Evolutionary conservation across 2,797 vertebrate species (phyloP).

Genomic region (Manis crassicaudata): DNA sequence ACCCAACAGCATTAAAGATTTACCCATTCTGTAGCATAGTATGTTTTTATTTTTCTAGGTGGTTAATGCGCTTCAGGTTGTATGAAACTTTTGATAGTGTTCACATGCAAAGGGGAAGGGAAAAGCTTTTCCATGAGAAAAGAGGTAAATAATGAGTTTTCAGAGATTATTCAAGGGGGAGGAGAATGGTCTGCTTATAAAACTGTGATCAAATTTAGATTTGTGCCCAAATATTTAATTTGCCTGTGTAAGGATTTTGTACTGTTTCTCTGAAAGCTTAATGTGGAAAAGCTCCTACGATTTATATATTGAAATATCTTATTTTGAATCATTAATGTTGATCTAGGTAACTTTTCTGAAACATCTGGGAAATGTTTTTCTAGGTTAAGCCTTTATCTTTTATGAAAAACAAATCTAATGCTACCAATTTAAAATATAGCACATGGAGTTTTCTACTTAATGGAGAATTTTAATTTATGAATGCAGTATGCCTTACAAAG

Average conservation of each 20-base stretch:
- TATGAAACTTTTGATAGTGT: not conserved
- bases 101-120: constrained; percentile 37
- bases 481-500: constrained; percentile 27
- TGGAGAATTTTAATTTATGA: constrained; percentile 38
- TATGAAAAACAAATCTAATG: not conserved
- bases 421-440: constrained; percentile 27
- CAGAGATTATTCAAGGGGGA: not conserved
- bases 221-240: constrained; percentile 41
- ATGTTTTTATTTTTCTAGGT: constrained; percentile 50
- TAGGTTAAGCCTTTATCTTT: constrained; percentile 32
- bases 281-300: constrained; percentile 3
- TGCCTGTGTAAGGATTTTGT: not conserved
- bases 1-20: not conserved
- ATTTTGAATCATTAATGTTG: constrained; percentile 51
- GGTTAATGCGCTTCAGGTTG: constrained; percentile 11
- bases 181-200: not conserved
- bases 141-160: constrained; percentile 27
- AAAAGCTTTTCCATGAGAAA: not conserved
- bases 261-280: constrained; percentile 43
- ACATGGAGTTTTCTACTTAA: constrained; percentile 13
- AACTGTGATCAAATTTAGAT: constrained; percentile 35
- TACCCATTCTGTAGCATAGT: not conserved
- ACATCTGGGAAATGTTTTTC: not conserved
- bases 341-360: constrained; percentile 39
- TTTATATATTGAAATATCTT: not conserved